Conservation (phyloP, 2,113 vertebrate species). For the Sturnus vulgaris region DNA sequence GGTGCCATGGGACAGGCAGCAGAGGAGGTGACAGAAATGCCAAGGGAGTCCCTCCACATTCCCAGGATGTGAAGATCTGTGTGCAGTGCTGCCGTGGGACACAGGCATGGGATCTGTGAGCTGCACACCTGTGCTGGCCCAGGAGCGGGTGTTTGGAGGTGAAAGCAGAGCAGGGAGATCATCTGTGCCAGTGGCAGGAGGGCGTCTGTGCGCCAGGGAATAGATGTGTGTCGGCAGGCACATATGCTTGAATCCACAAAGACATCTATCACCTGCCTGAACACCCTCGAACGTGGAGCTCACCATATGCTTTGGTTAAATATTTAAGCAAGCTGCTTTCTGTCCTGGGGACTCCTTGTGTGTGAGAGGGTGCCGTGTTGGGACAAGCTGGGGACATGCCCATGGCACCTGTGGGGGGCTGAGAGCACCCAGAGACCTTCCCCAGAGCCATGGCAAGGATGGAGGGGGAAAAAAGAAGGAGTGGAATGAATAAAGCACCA, state of each 20-base stretch:
- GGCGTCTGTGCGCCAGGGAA: neutral
- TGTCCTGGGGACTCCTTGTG: neutral
- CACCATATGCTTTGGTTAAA: slow-evolving; percentile 45
- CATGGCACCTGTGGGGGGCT: fast-evolving
- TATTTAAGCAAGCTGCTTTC: slow-evolving; percentile 49
- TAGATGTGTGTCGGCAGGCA: slow-evolving; percentile 1
- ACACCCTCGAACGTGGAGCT: neutral
- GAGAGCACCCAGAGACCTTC: neutral
- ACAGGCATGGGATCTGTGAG: fast-evolving
- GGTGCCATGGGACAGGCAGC: neutral
- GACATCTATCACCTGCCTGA: slow-evolving; percentile 51
- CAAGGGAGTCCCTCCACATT: neutral
- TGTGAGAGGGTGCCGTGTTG: fast-evolving
- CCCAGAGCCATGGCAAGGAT: neutral
- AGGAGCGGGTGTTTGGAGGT: neutral
- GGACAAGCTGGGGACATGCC: neutral
- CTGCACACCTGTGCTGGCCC: neutral
- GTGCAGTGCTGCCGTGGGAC: neutral
- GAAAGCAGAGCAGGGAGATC: neutral
- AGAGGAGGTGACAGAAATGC: neutral
- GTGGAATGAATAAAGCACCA: neutral
- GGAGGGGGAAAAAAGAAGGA: neutral
- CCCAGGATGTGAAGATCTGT: neutral
- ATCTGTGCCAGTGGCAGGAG: neutral
- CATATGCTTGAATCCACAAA: slow-evolving; percentile 21